Evolutionary conservation across 1,140 invertebrate genomes (phyloP).

Genomic region (Papilio machaon): DNA sequence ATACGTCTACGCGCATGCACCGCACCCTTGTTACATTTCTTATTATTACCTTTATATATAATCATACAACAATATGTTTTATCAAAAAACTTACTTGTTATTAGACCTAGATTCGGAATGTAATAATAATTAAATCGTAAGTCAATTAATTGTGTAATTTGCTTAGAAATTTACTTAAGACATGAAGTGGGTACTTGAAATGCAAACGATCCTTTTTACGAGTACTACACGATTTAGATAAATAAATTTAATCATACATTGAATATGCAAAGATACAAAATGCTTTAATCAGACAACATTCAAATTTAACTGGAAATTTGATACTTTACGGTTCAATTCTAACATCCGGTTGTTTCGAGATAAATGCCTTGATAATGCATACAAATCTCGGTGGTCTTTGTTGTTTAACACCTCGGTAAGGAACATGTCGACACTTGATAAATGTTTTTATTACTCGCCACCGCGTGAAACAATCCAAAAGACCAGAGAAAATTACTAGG

Average conservation of each 20-base stretch:
- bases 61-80: no score
- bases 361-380: slow-evolving; percentile 40
- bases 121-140: not conserved
- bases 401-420: slow-evolving; percentile 58
- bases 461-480: slow-evolving; percentile 51
- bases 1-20: no score
- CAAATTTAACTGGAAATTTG: slow-evolving; percentile 20
- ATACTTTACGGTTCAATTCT: slow-evolving; percentile 29
- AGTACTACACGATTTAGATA: not conserved
- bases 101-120: no score
- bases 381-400: slow-evolving; percentile 54
- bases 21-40: no score
- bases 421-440: slow-evolving; percentile 53
- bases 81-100: no score
- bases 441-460: slow-evolving; percentile 60
- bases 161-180: not conserved
- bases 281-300: slow-evolving; percentile 6
- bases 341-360: slow-evolving; percentile 50
- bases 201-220: slow-evolving; percentile 1
- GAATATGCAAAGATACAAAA: not conserved
- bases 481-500: slow-evolving; percentile 68
- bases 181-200: not conserved
- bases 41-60: no score
- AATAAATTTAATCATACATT: slow-evolving; percentile 1
- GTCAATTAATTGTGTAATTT: not conserved